phyloP scores from a whole-genome alignment of 2,888 invertebrate genomes.

The Ferdinandea cuprea region DNA sequence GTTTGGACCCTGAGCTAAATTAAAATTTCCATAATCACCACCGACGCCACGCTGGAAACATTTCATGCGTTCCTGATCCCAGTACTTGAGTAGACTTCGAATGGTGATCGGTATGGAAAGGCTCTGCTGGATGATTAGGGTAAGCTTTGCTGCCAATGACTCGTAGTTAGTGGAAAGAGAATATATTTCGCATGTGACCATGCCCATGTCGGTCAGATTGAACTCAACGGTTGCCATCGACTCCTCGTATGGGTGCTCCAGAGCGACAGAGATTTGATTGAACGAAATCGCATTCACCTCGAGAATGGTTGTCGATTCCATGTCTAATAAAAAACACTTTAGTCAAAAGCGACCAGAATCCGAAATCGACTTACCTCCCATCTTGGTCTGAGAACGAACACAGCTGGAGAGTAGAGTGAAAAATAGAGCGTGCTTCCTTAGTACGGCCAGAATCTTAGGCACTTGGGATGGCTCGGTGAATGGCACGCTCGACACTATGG shows the following conservation, averaged over 20 bases:
- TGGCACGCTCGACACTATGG: constrained; percentile 87
- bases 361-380: constrained; percentile 85
- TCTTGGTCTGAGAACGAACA: constrained; percentile 91
- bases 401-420: constrained; percentile 95
- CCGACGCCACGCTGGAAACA: constrained; percentile 81
- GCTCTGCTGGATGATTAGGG: constrained; percentile 91
- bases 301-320: constrained; percentile 88
- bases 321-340: constrained; percentile 49
- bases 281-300: constrained; percentile 95
- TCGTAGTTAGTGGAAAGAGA: constrained; percentile 84
- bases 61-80: constrained; percentile 89
- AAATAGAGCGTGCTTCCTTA: constrained; percentile 95
- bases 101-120: constrained; percentile 97
- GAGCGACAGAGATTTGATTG: constrained; percentile 93
- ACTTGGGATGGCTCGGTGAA: constrained; percentile 97
- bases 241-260: constrained; percentile 96
- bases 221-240: constrained; percentile 96
- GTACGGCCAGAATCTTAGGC: constrained; percentile 91
- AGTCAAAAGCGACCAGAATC: neutral
- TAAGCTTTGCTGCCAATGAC: constrained; percentile 82
- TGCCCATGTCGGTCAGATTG: constrained; percentile 91
- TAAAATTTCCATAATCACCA: constrained; percentile 85
- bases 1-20: constrained; percentile 82
- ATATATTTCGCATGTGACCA: constrained; percentile 90
- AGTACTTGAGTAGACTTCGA: constrained; percentile 92